Percentiles rank a stretch among this genome's conserved stretches.
These are phyloP conservation scores for Sarcophaga peregrina DNA, from an alignment of 1,140 invertebrate genomes.

Conservation along the genomic window DNA sequence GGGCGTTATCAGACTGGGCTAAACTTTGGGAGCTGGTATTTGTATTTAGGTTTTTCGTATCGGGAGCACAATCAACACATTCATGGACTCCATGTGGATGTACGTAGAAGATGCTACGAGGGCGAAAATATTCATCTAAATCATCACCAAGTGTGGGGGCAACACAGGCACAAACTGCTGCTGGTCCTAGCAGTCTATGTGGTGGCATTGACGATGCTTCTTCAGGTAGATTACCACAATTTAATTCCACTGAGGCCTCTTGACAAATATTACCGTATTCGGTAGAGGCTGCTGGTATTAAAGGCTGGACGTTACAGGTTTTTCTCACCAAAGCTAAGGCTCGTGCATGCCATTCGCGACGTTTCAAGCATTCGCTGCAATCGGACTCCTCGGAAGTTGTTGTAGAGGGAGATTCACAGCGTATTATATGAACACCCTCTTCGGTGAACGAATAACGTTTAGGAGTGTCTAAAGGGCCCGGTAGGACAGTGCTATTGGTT, in stretches of 20 bases:
- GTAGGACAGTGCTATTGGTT: slow-evolving; percentile 37
- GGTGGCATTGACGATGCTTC: slow-evolving; percentile 69
- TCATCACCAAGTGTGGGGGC: slow-evolving; percentile 71
- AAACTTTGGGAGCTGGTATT: slow-evolving; percentile 19
- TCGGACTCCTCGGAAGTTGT: slow-evolving; percentile 65
- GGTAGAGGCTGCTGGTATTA: slow-evolving; percentile 43
- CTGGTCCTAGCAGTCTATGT: slow-evolving; percentile 71
- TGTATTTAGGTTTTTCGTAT: slow-evolving; percentile 46
- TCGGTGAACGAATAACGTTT: slow-evolving; percentile 76
- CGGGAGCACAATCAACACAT: slow-evolving; percentile 67
- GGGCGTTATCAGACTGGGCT: slow-evolving; percentile 33
- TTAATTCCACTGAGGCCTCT: slow-evolving; percentile 63
- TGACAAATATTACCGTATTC: slow-evolving; percentile 37
- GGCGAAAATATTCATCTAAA: slow-evolving; percentile 71
- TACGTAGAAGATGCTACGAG: slow-evolving; percentile 73
- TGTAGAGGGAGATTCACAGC: slow-evolving; percentile 63
- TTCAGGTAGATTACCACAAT: slow-evolving; percentile 26
- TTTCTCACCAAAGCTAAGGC: slow-evolving; percentile 63
- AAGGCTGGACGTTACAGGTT: slow-evolving; percentile 66
- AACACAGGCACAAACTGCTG: slow-evolving; percentile 75
- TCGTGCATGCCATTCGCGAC: slow-evolving; percentile 65
- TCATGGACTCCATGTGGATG: slow-evolving; percentile 66
- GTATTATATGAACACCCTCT: slow-evolving; percentile 71
- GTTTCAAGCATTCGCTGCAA: slow-evolving; percentile 64
- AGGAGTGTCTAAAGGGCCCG: slow-evolving; percentile 67